Base-by-base conservation (phyloP, 2,888 invertebrate genomes). In the Pachydiplax longipennis region DNA sequence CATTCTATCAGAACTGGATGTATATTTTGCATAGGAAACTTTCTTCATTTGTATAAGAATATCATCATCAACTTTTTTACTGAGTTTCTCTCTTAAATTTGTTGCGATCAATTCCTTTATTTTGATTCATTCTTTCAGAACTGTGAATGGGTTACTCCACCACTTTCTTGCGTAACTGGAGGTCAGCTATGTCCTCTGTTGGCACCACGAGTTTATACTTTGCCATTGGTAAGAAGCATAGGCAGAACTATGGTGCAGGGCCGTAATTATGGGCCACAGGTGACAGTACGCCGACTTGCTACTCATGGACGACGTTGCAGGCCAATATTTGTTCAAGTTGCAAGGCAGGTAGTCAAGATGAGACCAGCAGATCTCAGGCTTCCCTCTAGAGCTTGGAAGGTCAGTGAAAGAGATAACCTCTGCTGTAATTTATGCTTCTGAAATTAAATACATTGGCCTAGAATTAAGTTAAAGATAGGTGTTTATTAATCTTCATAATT, bases 231-330 rank as follows among this genome's bases (percentile, higher is more conserved):
- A 4, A 93, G 96, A 90, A 95, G 95, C 91, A 94, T 96, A 15
- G 95, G 96, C n/a, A 95, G 95, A 91, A 96, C 96, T 0, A 96
- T 96, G 96, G 95, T 96, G 15, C 96, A 96, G 93, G 96, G 96
- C 31, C 95, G 95, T 92, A 96, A 96, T 93, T 96, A 96, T 92
- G 96, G 96, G 0, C 96, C 96, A 0, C 95, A 95, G 93, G 95
- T 96, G 44, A 95, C 95, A 10, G 96, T 96, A 18, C 94, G 95
- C 92, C 93, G 96, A 81, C 94, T 96, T 48, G 94, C 95, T 10
- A 95, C 95, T 90, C 95, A 95, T 92, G 95, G 95, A 92, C 94
- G 94, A 91, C 95, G 95, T 92, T 91, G 91, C 31, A 95, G 95
- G 92, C 95, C 96, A 25, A 96, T 96, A 91, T 96, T 95, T 93